These are phyloP conservation scores for Petaurus breviceps DNA, from an alignment of 2,113 vertebrate species.

Conservation along the genomic window DNA sequence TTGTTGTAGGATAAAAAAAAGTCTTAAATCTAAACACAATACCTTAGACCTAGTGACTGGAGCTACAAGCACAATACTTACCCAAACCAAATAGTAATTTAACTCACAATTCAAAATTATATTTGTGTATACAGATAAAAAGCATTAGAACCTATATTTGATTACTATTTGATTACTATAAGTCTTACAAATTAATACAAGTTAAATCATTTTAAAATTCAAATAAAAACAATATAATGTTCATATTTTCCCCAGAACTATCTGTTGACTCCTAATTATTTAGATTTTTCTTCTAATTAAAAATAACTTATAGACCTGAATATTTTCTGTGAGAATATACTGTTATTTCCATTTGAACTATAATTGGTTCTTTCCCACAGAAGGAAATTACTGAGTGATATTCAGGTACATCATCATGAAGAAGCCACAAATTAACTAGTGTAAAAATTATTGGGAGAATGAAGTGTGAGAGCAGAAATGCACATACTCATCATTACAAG, in stretches of 20 bases:
- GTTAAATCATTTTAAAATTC: slow-evolving; percentile 28
- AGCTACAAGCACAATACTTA: slow-evolving; percentile 52
- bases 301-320: slow-evolving; percentile 22
- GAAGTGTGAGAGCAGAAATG: slow-evolving; percentile 21
- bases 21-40: slow-evolving; percentile 1
- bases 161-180: slow-evolving; percentile 22
- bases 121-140: slow-evolving; percentile 30
- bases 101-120: slow-evolving; percentile 48
- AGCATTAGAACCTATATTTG: slow-evolving; percentile 37
- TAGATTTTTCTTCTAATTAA: slow-evolving; percentile 24
- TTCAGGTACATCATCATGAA: slow-evolving; percentile 24
- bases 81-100: slow-evolving; percentile 54
- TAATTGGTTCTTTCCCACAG: background rate
- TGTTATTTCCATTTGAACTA: background rate
- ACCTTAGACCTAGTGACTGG: slow-evolving; percentile 12
- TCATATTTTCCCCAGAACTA: background rate
- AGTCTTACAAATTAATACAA: slow-evolving; percentile 16
- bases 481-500: background rate
- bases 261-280: background rate
- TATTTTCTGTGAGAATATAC: background rate
- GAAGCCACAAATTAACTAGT: slow-evolving; percentile 14
- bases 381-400: slow-evolving; percentile 49
- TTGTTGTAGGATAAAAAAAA: background rate
- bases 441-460: slow-evolving; percentile 37
- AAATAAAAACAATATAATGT: background rate